Evolutionary conservation across 2,888 invertebrate genomes (phyloP).

Genomic region (Balanococcus diminutus): DNA sequence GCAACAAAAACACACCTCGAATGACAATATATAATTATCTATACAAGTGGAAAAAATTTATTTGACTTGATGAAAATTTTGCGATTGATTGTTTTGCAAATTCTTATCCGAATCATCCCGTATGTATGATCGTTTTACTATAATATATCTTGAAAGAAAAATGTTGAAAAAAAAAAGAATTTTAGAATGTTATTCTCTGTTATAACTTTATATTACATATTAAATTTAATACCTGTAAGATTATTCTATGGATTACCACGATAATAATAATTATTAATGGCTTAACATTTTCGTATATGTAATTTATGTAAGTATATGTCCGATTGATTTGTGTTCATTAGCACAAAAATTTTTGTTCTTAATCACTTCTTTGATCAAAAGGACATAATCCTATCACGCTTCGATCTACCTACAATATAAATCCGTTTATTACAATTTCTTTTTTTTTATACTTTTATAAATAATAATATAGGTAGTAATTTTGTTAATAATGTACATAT

Average conservation of each 20-base stretch:
- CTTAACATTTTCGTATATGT: too few species aligned
- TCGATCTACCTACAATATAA: not conserved
- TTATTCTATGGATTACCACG: not conserved
- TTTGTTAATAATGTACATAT: constrained; percentile 52
- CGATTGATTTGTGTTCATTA: constrained; percentile 11
- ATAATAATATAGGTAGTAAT: constrained; percentile 36
- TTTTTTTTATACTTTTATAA: constrained; percentile 51
- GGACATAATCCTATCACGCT: not conserved
- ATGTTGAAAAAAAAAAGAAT: not conserved
- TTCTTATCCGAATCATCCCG: not conserved
- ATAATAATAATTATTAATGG: too few species aligned
- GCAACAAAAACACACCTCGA: not conserved
- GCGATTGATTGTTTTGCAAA: not conserved
- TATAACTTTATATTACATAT: constrained; percentile 8
- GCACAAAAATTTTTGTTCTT: constrained; percentile 7
- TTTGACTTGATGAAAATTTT: too few species aligned
- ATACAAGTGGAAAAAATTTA: too few species aligned
- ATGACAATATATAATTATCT: too few species aligned
- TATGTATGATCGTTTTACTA: not conserved
- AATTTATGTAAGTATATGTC: not conserved
- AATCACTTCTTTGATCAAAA: constrained; percentile 18
- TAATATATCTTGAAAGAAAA: not conserved
- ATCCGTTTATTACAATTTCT: not conserved
- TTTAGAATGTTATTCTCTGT: constrained; percentile 2
- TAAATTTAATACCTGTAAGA: not conserved